These are phyloP conservation scores for Shargacucullia verbasci DNA, from an alignment of 2,888 invertebrate genomes.

Conservation along the genomic window DNA sequence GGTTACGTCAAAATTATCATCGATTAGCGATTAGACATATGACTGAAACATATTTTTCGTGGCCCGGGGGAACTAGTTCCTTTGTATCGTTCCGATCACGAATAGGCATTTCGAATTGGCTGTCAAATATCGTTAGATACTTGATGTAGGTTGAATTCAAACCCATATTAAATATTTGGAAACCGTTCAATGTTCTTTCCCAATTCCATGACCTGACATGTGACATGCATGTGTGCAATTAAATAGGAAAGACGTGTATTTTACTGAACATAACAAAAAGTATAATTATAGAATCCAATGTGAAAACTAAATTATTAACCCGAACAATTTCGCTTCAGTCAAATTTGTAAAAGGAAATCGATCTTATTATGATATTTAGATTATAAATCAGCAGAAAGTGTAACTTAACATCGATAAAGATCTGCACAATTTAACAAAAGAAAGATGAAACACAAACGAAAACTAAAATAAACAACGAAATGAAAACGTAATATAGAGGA, in stretches of 20 bases:
- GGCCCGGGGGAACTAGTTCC: constrained; percentile 10
- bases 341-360: constrained; percentile 21
- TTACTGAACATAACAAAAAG: too few species aligned
- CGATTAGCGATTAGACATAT: constrained; percentile 27
- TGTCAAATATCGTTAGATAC: too few species aligned
- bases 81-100: background rate
- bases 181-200: too few species aligned
- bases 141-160: too few species aligned
- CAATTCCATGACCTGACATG: too few species aligned
- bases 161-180: too few species aligned
- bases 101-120: background rate
- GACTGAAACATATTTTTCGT: constrained; percentile 6
- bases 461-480: constrained; percentile 27
- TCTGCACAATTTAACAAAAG: constrained; percentile 9
- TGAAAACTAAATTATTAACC: too few species aligned
- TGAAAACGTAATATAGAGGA: constrained; percentile 11
- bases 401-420: constrained; percentile 2
- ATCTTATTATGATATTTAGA: constrained; percentile 17
- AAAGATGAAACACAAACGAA: background rate
- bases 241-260: too few species aligned
- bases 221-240: too few species aligned
- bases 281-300: too few species aligned
- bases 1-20: constrained; percentile 27
- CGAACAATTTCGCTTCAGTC: constrained; percentile 14
- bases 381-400: constrained; percentile 9